These are phyloP conservation scores for Dasypus novemcinctus DNA, from an alignment of 2,113 vertebrate genomes.

Conservation along the genomic window DNA sequence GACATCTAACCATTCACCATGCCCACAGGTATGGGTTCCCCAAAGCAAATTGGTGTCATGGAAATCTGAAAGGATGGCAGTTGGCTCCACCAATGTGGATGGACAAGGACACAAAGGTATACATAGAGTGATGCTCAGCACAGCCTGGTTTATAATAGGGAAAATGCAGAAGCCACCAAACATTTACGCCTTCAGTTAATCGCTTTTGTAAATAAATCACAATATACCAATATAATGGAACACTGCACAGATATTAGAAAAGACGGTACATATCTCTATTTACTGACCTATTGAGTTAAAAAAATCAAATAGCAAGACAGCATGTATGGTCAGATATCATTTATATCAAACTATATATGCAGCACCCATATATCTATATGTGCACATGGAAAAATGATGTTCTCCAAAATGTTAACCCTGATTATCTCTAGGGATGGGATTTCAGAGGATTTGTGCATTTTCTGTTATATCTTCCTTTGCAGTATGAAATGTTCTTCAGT, in stretches of 20 bases:
- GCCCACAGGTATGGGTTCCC: not conserved
- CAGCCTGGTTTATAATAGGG: not conserved
- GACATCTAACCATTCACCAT: not conserved
- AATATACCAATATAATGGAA: too few relatives aligned
- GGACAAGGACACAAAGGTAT: not conserved
- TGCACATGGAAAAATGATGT: fast-evolving
- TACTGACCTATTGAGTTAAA: not conserved
- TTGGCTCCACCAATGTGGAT: too few relatives aligned
- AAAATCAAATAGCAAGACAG: not conserved
- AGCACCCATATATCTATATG: fast-evolving
- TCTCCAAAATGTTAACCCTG: not conserved
- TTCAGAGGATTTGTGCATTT: not conserved
- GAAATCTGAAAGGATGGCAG: not conserved
- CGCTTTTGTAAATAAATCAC: not conserved
- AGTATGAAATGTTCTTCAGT: not conserved
- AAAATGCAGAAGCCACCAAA: too few relatives aligned
- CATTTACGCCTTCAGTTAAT: not conserved
- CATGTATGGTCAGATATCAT: not conserved
- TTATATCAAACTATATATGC: too few relatives aligned
- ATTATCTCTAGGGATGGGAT: not conserved
- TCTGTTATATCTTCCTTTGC: not conserved
- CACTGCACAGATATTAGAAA: not conserved
- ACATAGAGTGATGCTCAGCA: fast-evolving
- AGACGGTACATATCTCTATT: not conserved
- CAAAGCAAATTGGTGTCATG: not conserved